Conservation (phyloP, 2,888 invertebrate genomes). For the Eubasilissa splendida region DNA sequence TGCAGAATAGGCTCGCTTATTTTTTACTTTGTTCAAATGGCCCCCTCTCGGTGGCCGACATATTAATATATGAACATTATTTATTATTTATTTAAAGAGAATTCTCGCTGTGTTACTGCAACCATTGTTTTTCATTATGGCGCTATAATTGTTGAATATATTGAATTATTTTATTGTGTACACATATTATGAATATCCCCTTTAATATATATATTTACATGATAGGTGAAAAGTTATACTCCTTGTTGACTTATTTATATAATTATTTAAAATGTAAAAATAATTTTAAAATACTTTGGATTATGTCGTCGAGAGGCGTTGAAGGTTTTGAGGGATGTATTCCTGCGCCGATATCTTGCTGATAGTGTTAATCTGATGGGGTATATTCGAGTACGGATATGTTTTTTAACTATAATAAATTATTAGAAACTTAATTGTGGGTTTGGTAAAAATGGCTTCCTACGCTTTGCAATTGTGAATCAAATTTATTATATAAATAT, state of each 20-base stretch:
- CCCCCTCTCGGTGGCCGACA: background rate
- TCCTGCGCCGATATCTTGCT: conserved; percentile 52
- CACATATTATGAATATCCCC: conserved; percentile 58
- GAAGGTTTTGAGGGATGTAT: background rate
- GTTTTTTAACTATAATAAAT: conserved; percentile 23
- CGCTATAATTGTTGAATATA: conserved; percentile 50
- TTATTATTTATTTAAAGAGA: conserved; percentile 47
- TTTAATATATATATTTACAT: conserved; percentile 45
- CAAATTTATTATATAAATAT: background rate
- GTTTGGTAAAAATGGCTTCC: conserved; percentile 38
- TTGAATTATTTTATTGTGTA: conserved; percentile 59
- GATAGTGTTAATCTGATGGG: conserved; percentile 29
- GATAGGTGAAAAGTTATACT: conserved; percentile 60
- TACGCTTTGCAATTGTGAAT: conserved; percentile 44
- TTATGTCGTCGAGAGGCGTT: conserved; percentile 1
- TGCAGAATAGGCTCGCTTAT: background rate
- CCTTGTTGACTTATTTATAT: conserved; percentile 56
- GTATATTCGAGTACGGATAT: conserved; percentile 23
- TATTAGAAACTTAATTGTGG: conserved; percentile 44
- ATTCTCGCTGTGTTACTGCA: conserved; percentile 36
- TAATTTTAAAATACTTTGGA: conserved; percentile 53
- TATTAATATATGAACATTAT: conserved; percentile 27
- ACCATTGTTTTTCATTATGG: conserved; percentile 42
- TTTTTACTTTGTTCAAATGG: conserved; percentile 33
- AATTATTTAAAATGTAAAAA: conserved; percentile 43